Evolutionary conservation across 2,888 invertebrate genomes (phyloP).

Genomic region (Desoria tigrina): DNA sequence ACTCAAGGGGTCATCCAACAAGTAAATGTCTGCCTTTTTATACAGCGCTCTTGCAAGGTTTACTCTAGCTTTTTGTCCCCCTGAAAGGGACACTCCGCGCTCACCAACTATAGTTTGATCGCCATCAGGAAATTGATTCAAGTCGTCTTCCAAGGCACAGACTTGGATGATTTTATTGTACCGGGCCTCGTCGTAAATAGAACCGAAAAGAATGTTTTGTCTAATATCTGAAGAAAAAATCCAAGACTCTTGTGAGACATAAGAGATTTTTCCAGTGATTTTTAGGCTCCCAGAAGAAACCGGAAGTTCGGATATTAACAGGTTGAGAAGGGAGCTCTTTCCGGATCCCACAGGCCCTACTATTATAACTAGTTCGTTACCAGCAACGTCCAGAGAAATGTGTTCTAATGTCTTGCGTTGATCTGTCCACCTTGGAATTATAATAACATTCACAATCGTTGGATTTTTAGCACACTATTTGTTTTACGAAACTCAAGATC

Average conservation of each 20-base stretch:
- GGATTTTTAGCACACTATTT: too few species aligned
- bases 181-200: constrained; percentile 30
- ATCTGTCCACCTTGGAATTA: constrained; percentile 34
- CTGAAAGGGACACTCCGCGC: constrained; percentile 61
- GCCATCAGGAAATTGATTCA: constrained; percentile 58
- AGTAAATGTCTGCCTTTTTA: constrained; percentile 56
- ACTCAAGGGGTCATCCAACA: constrained; percentile 61
- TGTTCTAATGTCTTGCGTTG: constrained; percentile 32
- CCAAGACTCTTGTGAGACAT: constrained; percentile 64
- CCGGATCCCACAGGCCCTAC: constrained; percentile 48
- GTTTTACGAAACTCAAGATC: too few species aligned
- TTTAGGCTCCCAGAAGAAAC: constrained; percentile 65
- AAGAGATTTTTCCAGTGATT: constrained; percentile 65
- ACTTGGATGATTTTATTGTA: constrained; percentile 39
- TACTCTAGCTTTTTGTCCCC: constrained; percentile 62
- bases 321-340: constrained; percentile 61
- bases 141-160: constrained; percentile 41
- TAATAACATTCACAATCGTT: too few species aligned
- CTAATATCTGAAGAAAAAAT: constrained; percentile 47
- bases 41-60: constrained; percentile 54
- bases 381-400: constrained; percentile 35
- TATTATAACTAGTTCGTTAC: constrained; percentile 44
- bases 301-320: constrained; percentile 73
- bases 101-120: constrained; percentile 60
- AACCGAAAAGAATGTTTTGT: constrained; percentile 50